Evolutionary conservation across 2,797 vertebrate species (phyloP), one percentile per base, ranked within the genome.

Genomic region (Catamblyrhynchus diadema): DNA sequence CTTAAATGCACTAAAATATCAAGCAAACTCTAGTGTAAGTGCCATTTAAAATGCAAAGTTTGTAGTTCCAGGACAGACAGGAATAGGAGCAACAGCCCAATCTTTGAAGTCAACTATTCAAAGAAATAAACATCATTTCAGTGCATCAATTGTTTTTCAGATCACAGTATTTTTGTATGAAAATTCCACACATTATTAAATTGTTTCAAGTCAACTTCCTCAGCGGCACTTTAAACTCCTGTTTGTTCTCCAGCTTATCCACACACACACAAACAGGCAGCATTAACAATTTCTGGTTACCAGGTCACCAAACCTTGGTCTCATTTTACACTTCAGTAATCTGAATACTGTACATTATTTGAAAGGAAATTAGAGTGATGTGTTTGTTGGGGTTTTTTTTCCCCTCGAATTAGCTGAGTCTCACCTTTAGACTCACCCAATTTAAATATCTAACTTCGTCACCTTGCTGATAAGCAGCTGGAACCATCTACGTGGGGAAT

Each of bases 251-350:
- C 71, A 67, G 79, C 74, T 88, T 94, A 82, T 57, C 82, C 85
- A 85, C 80, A 82, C 64, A 90, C 90, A 77, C 64, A 90, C 89
- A 77, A 4, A 56, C 39, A 57, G 65, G 32, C 77, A 60, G 65
- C 66, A 33, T 39, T 81, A 94, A 86, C 94, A 91, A 92, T 56
- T 93, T 90, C 94, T 94, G 75, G 89, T 91, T 94, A 96, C 69
- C 89, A 90, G 93, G 91, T 96, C 93, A 93, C 84, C 84, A 95
- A 94, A 92, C 75, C 86, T 81, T 39, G 62, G 80, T 65, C 94
- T 96, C 87, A 75, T 96, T 95, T 94, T 94, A 95, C 91, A 93
- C 95, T 73, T 93, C 91, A 93, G 84, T 87, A 90, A 88, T 75
- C 75, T 75, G 89, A 94, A 97, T 56, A 41, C 47, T 35, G 47